Evolutionary conservation across 1,140 invertebrate species (phyloP).

Genomic region (Campoletis sonorensis): DNA sequence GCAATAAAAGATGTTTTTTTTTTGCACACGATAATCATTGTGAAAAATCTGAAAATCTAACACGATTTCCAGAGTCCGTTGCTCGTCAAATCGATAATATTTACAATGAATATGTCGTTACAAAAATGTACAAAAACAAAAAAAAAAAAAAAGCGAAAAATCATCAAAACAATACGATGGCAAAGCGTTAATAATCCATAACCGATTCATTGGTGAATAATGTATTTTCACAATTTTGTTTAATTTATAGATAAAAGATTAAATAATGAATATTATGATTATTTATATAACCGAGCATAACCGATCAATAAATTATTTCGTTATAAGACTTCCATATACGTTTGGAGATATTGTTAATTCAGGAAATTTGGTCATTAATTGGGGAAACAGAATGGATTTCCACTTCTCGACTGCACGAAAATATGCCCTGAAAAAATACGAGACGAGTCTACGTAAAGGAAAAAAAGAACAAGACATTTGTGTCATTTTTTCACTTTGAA

Average conservation of each 20-base stretch:
- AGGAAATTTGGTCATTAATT: slow-evolving; percentile 78
- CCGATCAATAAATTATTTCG: not conserved
- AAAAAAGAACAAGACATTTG: slow-evolving; percentile 47
- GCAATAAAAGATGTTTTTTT: not conserved
- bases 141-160: not conserved
- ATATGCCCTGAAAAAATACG: slow-evolving; percentile 77
- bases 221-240: no score
- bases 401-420: slow-evolving; percentile 69
- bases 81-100: not conserved
- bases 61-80: not conserved
- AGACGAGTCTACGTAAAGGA: slow-evolving; percentile 65
- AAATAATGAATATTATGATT: no score
- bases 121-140: not conserved
- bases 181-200: not conserved
- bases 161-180: not conserved
- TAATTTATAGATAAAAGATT: no score
- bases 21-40: not conserved
- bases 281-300: no score
- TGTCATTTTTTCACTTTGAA: not conserved
- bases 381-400: slow-evolving; percentile 74
- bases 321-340: not conserved
- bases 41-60: not conserved
- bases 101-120: slow-evolving; percentile 10
- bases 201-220: not conserved
- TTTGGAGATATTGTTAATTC: slow-evolving; percentile 60